phyloP scores from a whole-genome alignment of 1,140 invertebrate species.

The Orussus abietinus region DNA sequence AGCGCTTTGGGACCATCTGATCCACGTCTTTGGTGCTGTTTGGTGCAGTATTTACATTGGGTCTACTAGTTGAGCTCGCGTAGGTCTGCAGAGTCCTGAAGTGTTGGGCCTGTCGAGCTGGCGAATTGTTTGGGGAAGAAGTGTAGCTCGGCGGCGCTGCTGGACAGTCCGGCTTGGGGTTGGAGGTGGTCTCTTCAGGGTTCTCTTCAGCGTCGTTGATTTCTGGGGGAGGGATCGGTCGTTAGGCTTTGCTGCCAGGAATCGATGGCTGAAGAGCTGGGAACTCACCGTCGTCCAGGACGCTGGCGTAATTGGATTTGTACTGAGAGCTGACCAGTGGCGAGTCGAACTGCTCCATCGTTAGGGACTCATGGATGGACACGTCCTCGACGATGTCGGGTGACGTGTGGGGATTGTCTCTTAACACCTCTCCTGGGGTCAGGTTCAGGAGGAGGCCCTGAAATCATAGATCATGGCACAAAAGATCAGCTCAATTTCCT shows the following conservation, averaged over 20 bases:
- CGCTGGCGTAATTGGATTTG: constrained; percentile 48
- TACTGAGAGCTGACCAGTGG: constrained; percentile 52
- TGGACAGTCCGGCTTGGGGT: constrained; percentile 22
- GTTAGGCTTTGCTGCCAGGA: too few species aligned
- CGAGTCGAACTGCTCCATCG: constrained; percentile 56
- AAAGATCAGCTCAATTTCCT: not conserved
- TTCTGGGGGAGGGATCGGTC: constrained; percentile 15
- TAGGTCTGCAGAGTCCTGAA: constrained; percentile 45
- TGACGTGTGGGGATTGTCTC: constrained; percentile 47
- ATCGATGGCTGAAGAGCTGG: too few species aligned
- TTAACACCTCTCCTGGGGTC: constrained; percentile 51
- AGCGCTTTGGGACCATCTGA: constrained; percentile 49
- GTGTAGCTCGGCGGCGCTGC: constrained; percentile 29
- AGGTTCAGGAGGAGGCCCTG: constrained; percentile 62
- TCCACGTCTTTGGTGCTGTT: constrained; percentile 32
- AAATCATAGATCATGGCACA: constrained; percentile 11
- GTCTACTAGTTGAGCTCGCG: constrained; percentile 37
- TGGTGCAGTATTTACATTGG: constrained; percentile 29
- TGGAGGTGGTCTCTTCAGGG: constrained; percentile 25
- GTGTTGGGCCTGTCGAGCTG: constrained; percentile 41
- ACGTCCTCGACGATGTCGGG: constrained; percentile 45
- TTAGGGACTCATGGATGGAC: constrained; percentile 48
- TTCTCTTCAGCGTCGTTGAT: constrained; percentile 25
- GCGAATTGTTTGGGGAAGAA: constrained; percentile 39
- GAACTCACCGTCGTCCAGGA: constrained; percentile 39